Evolutionary conservation across 2,888 invertebrate genomes (phyloP), one percentile per base, ranked within the genome.

Genomic region (Hyalella azteca): DNA sequence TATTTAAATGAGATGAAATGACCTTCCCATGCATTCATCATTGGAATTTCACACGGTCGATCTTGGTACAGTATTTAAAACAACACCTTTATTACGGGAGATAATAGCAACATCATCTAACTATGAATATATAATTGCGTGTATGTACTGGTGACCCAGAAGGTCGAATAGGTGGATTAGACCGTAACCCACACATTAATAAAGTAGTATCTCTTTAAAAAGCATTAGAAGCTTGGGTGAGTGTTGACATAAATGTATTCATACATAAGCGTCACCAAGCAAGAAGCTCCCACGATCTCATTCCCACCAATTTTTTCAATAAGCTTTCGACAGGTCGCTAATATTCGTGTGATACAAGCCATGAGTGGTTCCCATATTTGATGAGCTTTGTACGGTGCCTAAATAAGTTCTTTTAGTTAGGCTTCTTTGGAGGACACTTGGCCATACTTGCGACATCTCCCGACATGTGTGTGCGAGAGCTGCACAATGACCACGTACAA

Each of bases 1-100:
- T 54, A 54, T 54, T 54, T 54, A 54, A 54, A 54, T 54, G 54
- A 54, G 54, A 29, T 54, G 22, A 29, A 29, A 29, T 54, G 54
- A 54, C 54, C 26, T 22, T 54, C 26, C 13, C 5, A 9, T 54
- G 54, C 7, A 29, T 7, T 26, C 54, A 54, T 9, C 54, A 26
- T n/a, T n/a, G 54, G 54, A 54, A 22, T 54, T 54, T 54, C 22
- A 54, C 13, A 54, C 29, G 54, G 26, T 22, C 29, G 54, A 29
- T 22, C 7, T 9, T 7, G 5, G 26, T 1, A 22, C 26, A 49
- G 26, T 7, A 13, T 26, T 54, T 9, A 54, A 54, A 54, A 54
- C 19, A 3, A 54, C 54, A 11, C 54, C 54, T 26, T 50, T 50
- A 19, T 22, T n/a, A n/a, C n/a, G n/a, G n/a, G n/a, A n/a, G n/a